phyloP scores from a whole-genome alignment of 2,797 vertebrate species.

The Microctenopoma steveboyesi region DNA sequence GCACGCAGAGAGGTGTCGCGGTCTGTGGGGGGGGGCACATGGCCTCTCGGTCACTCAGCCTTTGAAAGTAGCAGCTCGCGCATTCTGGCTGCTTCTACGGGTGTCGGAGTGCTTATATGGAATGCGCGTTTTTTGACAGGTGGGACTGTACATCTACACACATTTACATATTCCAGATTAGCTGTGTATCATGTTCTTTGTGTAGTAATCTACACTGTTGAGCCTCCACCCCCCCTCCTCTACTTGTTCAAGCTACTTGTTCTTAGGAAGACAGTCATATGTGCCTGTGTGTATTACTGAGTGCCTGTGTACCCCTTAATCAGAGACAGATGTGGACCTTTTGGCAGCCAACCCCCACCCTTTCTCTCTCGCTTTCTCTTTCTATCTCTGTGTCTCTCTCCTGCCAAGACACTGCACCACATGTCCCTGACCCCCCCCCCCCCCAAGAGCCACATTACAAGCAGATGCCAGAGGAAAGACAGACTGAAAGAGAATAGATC shows the following conservation, averaged over 20 bases:
- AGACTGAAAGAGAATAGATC: constrained; percentile 44
- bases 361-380: constrained; percentile 14
- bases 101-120: constrained; percentile 8
- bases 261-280: constrained; percentile 52
- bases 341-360: constrained; percentile 63
- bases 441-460: constrained; percentile 72
- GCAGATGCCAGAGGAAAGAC: constrained; percentile 56
- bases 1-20: constrained; percentile 33
- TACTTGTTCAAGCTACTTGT: constrained; percentile 57
- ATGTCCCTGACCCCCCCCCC: constrained; percentile 64
- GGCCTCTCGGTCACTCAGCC: constrained; percentile 17
- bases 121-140: neutral
- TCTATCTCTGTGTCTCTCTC: constrained; percentile 23
- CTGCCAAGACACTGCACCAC: constrained; percentile 75
- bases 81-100: neutral
- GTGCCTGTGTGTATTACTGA: constrained; percentile 42
- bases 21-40: constrained; percentile 48
- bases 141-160: neutral
- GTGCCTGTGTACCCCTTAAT: constrained; percentile 68
- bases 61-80: neutral
- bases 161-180: neutral
- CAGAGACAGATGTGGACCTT: constrained; percentile 81
- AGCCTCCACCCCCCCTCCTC: constrained; percentile 20
- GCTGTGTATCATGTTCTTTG: neutral
- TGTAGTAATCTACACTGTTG: neutral